Evolutionary conservation across 2,888 invertebrate species (phyloP).

Genomic region (Spisula solida): DNA sequence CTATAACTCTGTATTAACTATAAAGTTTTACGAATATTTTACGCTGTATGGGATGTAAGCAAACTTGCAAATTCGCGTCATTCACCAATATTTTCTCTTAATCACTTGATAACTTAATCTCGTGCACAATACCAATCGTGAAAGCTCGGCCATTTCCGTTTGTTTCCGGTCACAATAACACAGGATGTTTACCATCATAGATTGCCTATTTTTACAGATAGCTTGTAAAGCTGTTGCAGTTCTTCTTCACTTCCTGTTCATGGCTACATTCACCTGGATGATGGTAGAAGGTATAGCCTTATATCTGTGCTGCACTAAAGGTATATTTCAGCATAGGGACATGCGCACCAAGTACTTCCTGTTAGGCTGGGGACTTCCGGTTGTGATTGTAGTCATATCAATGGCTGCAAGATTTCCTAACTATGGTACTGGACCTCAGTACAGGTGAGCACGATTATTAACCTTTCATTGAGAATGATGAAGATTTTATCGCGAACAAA

Average conservation of each 20-base stretch:
- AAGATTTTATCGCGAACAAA: no score
- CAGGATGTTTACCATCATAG: no score
- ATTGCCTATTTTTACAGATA: conserved; percentile 56
- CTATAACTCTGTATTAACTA: no score
- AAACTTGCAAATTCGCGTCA: no score
- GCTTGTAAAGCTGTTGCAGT: conserved; percentile 77
- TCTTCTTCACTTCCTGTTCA: conserved; percentile 77
- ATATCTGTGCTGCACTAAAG: conserved; percentile 77
- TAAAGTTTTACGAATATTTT: no score
- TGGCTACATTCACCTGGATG: conserved; percentile 81
- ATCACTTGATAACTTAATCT: no score
- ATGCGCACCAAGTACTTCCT: conserved; percentile 74
- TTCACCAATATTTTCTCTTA: no score
- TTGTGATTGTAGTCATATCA: conserved; percentile 76
- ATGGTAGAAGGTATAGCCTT: conserved; percentile 78
- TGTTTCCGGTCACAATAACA: no score
- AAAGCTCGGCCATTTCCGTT: no score
- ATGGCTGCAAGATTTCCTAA: conserved; percentile 75
- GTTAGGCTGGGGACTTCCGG: conserved; percentile 79
- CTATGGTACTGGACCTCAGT: conserved; percentile 75
- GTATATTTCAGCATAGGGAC: conserved; percentile 72
- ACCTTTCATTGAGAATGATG: background rate
- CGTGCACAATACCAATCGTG: no score
- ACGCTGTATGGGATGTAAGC: no score
- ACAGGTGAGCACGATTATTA: conserved; percentile 65